Evolutionary conservation across 2,888 invertebrate species (phyloP).

Genomic region (Amiota minor): DNA sequence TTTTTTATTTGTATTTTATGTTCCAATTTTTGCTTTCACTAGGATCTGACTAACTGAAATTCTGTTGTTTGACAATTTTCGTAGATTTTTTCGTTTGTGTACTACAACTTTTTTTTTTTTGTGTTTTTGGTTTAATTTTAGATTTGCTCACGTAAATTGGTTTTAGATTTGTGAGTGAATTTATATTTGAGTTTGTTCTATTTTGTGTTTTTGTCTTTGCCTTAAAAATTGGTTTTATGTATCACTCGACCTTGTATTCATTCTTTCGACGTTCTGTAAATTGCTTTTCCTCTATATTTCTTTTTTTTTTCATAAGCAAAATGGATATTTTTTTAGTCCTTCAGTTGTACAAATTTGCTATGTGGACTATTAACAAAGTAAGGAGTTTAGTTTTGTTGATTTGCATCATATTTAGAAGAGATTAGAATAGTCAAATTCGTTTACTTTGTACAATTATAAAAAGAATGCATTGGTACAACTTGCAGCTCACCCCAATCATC

Average conservation of each 20-base stretch:
- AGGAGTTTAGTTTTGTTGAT: no score
- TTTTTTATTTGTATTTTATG: conserved; percentile 30
- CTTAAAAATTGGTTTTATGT: background rate
- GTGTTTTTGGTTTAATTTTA: conserved; percentile 37
- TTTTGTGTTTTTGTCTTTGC: conserved; percentile 12
- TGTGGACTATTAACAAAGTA: no score
- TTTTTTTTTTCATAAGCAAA: conserved; percentile 8
- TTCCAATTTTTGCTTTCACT: background rate
- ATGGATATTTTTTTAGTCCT: no score
- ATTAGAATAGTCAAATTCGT: no score
- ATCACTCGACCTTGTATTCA: conserved; percentile 24
- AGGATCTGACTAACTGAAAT: conserved; percentile 5
- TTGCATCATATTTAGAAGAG: no score
- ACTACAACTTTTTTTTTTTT: background rate
- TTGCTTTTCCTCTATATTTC: conserved; percentile 33
- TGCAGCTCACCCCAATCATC: no score
- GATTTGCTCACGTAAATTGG: conserved; percentile 49
- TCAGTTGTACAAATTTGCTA: no score
- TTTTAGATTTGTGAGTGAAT: conserved; percentile 54
- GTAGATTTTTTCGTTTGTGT: background rate
- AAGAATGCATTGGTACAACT: no score
- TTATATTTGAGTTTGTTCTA: conserved; percentile 33
- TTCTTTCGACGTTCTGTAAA: background rate
- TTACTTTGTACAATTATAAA: no score
- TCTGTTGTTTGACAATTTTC: conserved; percentile 27